Evolutionary conservation across 2,113 vertebrate genomes (phyloP), one percentile per base, ranked within the genome.

Genomic region (Hippocampus mohnikei): DNA sequence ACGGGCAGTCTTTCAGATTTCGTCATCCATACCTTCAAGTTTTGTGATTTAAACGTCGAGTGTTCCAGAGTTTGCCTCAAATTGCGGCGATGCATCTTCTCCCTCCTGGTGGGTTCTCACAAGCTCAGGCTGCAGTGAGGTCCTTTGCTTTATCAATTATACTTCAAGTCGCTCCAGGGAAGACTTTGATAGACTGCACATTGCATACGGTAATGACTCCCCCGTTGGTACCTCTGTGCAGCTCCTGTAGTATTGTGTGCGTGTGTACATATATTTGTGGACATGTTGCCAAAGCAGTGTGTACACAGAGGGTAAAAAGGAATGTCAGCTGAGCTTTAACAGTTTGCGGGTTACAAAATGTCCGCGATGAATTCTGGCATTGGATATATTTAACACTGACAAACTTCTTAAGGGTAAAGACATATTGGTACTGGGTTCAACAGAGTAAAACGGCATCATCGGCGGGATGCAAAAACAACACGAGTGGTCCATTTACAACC

Each of bases 121-220:
- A 37, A 41, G 70, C 68, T 77, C 72, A 44, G 70, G 41, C 33
- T 37, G 33, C 74, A 66, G 71, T 70, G 70, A 33, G 77, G 74
- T 76, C 63, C 71, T 76, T 83, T 79, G 72, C 83, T 81, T 66
- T 76, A 82, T 82, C 79, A 85, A 81, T 87, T 84, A 85, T 81
- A 71, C 69, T 69, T 71, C 33, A 69, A 84, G 73, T 83, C 63
- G 75, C 83, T 82, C 60, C 73, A 69, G 77, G 83, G 63, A 63
- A 74, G 77, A 82, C 77, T 87, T 82, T 84, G 85, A 84, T 80
- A 69, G 80, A 79, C 74, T 69, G 69, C 62, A 63, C 25, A 79
- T 85, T 80, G 80, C 58, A 52, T 78, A 37, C 5, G 33, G 33
- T 37, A 73, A 81, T 6, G 56, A 75, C 80, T 84, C 77, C 72